phyloP scores from a whole-genome alignment of 2,797 vertebrate species.

The Malacoraja senta region DNA sequence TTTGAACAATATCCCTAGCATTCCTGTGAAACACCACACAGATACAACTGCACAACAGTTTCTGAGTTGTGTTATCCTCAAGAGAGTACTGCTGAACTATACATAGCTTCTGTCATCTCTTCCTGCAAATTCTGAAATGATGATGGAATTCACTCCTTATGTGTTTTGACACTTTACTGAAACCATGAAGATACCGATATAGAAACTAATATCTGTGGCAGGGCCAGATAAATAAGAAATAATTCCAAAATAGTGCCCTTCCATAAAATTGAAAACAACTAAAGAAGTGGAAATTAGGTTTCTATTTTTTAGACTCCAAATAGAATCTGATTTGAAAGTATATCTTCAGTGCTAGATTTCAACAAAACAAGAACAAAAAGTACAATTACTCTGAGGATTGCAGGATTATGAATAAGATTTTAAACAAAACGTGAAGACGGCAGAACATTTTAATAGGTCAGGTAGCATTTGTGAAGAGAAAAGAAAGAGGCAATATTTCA shows the following conservation, averaged over 20 bases:
- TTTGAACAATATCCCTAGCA: neutral
- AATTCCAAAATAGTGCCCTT: neutral
- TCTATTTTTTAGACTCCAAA: neutral
- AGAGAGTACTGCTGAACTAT: neutral
- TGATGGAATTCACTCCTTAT: neutral
- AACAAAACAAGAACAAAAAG: neutral
- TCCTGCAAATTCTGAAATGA: neutral
- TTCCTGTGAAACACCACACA: neutral
- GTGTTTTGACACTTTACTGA: no score
- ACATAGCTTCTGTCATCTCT: neutral
- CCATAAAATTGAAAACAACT: neutral
- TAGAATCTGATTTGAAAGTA: neutral
- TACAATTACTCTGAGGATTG: neutral
- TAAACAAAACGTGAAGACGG: no score
- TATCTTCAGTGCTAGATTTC: neutral
- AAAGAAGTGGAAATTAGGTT: neutral
- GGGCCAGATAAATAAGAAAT: no score
- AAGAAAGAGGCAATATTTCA: no score
- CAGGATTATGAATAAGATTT: neutral
- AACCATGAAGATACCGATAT: no score
- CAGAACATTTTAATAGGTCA: no score
- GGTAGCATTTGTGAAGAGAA: no score
- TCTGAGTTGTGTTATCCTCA: neutral
- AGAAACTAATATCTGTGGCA: no score
- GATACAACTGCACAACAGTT: neutral